Base-by-base conservation (phyloP, 2,797 vertebrate species). In the Chelon auratus region DNA sequence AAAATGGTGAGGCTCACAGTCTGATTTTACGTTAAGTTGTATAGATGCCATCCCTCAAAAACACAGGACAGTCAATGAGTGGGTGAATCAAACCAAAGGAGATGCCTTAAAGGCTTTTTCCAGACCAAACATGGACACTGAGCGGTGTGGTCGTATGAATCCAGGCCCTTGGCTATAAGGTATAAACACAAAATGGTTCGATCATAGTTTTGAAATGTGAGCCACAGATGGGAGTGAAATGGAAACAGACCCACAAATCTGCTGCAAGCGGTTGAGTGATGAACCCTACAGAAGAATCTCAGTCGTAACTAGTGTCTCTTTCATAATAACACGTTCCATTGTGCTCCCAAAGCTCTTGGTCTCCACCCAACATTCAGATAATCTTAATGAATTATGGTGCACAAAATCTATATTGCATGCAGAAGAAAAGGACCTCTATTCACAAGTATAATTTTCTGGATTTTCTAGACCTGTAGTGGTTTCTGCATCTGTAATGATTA, bases 141-240 rank as follows among this genome's bases (percentile, higher is more conserved):
- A 51, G 39, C 18, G 53, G 17, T 2, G 8, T 20, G 11, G 24
- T 57, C 5, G 36, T 13, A 14, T 43, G 1, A 59, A 52, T 68
- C 11, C 12, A 60, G 50, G 62, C 20, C 0, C 7, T 57, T 55
- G 47, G 0, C 5, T 30, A 12, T 48, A 10, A 40, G 11, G 6
- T 57, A 14, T 12, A 14, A 63, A 65, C 50, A 61, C 2, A 53
- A 20, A 1, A 30, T 3, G 17, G 68, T 64, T 24, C 13, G 37
- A 60, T 67, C 3, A 26, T 48, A 52, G 18, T 30, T 54, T 12
- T 65, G 15, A 55, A 59, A 24, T 51, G 43, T 8, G 18, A 77
- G 56, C 22, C 64, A 48, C 57, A 80, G 73, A 81, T 70, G 58
- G 66, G 51, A 76, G 24, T 50, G 54, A 72, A 40, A 33, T 43